These are phyloP conservation scores for Edolisoma coerulescens DNA, from an alignment of 2,113 vertebrate genomes.

Conservation along the genomic window DNA sequence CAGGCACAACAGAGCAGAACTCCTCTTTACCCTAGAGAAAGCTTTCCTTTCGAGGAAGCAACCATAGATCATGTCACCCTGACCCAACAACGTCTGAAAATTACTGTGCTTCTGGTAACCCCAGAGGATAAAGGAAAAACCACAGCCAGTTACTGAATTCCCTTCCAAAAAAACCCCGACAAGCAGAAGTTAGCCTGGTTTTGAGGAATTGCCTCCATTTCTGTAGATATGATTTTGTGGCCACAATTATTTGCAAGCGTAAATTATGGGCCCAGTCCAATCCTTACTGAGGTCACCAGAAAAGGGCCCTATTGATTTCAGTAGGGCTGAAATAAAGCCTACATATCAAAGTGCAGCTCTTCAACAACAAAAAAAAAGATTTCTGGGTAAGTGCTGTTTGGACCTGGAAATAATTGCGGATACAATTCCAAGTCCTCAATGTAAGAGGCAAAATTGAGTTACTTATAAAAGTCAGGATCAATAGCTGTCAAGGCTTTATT, in stretches of 20 bases:
- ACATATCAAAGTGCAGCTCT: neutral
- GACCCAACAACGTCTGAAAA: neutral
- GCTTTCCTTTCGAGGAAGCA: neutral
- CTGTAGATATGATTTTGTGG: neutral
- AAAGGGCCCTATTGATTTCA: neutral
- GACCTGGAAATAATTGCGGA: neutral
- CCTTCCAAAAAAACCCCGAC: neutral
- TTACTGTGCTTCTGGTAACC: neutral
- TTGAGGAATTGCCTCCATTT: neutral
- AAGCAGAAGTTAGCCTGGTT: neutral
- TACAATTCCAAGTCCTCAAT: neutral
- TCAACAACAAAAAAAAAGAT: neutral
- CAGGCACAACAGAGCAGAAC: neutral
- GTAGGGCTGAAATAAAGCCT: neutral
- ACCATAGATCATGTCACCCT: neutral
- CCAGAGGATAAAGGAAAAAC: neutral
- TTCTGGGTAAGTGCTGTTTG: neutral
- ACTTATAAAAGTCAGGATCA: neutral
- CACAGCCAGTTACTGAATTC: neutral
- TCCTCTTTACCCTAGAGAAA: neutral
- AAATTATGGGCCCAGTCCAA: neutral
- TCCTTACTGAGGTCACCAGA: neutral
- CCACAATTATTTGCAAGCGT: neutral
- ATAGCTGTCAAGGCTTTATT: neutral
- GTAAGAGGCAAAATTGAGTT: neutral